Base-by-base conservation (phyloP, 2,797 vertebrate species). In the Chromobotia macracanthus region DNA sequence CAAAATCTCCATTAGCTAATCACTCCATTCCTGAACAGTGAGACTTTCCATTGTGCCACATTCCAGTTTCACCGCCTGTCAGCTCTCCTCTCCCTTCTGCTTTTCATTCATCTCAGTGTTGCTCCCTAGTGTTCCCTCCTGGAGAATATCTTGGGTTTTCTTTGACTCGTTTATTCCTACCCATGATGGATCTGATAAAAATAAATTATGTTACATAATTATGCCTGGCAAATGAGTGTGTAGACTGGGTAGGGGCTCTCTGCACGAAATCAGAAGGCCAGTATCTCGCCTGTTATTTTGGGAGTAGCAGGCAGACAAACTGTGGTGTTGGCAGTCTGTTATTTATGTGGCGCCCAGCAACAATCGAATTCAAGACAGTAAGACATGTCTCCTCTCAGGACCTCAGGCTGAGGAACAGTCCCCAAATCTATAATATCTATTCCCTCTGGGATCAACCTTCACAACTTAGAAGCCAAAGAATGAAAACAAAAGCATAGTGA, bases 131-230 rank as follows among this genome's bases (percentile, higher is more conserved):
- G 53, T 67, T 66, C n/a, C n/a, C 21, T 51, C 28, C 18, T 61
- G 28, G 55, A 16, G 10, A 23, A 50, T n/a, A n/a, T 3, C 13
- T 64, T 64, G 31, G 44, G 11, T n/a, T 55, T 70, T 63, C n/a
- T 6, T 38, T 23, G 21, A 44, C 66, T 19, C n/a, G 9, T 16
- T 19, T 2, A 66, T 63, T 28, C 31, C 28, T 51, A 4, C 12
- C 3, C 5, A 11, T 25, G 15, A 76, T 71, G 13, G 21, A 60
- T 67, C 35, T 73, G 28, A 23, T 56, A 23, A 48, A 75, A 48
- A 71, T 18, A 71, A 69, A 51, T 51, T 9, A 50, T 18, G 58
- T 76, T 76, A 72, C 60, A 66, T 81, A 66, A 81, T 41, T 58
- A 10, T 18, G n/a, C 2, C 46, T 44, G 28, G 64, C 66, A 35